A percentile compares a stretch with the other conserved stretches of the same genome.
Conservation (phyloP, 1,140 invertebrate species). For the Apis mellifera region DNA sequence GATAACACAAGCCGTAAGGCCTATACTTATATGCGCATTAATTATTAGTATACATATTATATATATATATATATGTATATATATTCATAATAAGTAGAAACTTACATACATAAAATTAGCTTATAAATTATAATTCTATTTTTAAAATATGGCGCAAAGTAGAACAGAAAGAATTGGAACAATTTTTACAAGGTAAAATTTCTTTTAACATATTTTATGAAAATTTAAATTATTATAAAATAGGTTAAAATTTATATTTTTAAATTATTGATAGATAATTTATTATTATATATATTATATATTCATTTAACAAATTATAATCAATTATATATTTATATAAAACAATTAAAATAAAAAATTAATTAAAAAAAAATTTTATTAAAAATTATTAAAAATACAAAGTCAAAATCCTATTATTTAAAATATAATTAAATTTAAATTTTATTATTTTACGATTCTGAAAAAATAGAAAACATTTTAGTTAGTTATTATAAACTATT, state of each 20-base stretch:
- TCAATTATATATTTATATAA: not conserved
- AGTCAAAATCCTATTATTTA: not conserved
- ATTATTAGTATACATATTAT: too few relatives aligned
- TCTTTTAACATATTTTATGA: not conserved
- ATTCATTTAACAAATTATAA: not conserved
- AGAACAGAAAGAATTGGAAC: conserved; percentile 88
- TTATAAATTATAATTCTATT: not conserved
- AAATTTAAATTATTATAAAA: not conserved
- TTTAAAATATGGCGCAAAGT: conserved; percentile 83
- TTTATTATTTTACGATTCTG: not conserved
- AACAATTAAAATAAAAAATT: not conserved
- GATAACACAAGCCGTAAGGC: too few relatives aligned
- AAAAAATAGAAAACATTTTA: not conserved
- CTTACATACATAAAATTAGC: not conserved
- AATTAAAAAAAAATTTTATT: not conserved
- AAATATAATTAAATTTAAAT: not conserved
- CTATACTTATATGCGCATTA: too few relatives aligned
- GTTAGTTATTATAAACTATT: not conserved
- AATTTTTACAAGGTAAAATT: conserved; percentile 85
- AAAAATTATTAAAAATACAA: conserved; percentile 21
- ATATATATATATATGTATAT: not conserved
- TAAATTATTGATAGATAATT: not conserved
- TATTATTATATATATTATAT: too few relatives aligned
- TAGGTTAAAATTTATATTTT: conserved; percentile 3
- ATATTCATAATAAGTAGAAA: not conserved